A percentile compares a stretch with the other conserved stretches of the same genome.
Evolutionary conservation across 2,888 invertebrate species (phyloP).

Genomic region (Drosophila macrospina): DNA sequence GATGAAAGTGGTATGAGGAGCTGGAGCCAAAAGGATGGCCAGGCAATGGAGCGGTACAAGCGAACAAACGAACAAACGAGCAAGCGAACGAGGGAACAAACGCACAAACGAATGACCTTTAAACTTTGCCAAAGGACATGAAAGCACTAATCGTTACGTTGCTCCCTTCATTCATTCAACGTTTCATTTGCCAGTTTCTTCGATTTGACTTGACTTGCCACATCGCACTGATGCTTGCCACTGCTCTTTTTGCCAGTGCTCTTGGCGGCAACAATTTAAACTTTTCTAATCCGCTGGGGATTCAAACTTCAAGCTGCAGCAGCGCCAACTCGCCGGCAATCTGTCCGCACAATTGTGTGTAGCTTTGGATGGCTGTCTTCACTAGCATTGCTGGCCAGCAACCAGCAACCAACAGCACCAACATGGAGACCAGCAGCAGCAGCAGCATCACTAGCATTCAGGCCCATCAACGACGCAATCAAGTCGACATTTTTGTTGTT

Average conservation of each 20-base stretch:
- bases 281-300: conserved; percentile 82
- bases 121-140: conserved; percentile 82
- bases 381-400: conserved; percentile 31
- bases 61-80: too few relatives aligned
- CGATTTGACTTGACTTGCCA: conserved; percentile 65
- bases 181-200: conserved; percentile 70
- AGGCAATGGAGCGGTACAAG: too few relatives aligned
- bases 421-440: too few relatives aligned
- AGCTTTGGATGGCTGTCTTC: conserved; percentile 35
- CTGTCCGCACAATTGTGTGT: conserved; percentile 76
- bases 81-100: conserved; percentile 1
- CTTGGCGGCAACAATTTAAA: conserved; percentile 80
- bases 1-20: not conserved
- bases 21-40: conserved; percentile 35
- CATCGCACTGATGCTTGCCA: conserved; percentile 18
- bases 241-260: conserved; percentile 31
- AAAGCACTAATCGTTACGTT: conserved; percentile 83
- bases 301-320: conserved; percentile 75
- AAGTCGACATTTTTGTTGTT: conserved; percentile 80
- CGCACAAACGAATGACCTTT: conserved; percentile 79
- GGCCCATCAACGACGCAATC: conserved; percentile 75
- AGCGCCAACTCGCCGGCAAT: conserved; percentile 68
- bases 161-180: conserved; percentile 70
- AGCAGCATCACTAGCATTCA: too few relatives aligned
- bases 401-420: not conserved